Conservation (phyloP, 2,113 vertebrate species). For the Perca flavescens region DNA sequence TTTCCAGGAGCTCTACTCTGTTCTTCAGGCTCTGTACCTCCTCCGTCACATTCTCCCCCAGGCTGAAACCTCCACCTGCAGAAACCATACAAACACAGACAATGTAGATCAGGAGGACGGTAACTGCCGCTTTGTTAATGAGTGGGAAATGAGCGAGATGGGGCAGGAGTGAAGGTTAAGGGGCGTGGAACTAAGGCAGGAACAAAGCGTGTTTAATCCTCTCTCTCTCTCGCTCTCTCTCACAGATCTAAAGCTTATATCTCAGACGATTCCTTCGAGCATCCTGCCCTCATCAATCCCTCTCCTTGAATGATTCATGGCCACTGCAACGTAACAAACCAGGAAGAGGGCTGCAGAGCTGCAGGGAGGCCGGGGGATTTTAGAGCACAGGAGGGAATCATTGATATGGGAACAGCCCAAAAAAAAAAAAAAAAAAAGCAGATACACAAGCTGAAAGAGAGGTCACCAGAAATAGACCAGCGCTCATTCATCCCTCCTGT, state of each 20-base stretch:
- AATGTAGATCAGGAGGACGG: constrained; percentile 3
- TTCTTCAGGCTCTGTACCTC: constrained; percentile 87
- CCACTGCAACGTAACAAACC: constrained; percentile 6
- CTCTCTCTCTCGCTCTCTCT: not conserved
- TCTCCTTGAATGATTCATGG: constrained; percentile 43
- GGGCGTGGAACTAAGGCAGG: not conserved
- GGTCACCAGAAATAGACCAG: constrained; percentile 58
- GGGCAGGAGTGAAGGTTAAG: not conserved
- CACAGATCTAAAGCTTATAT: constrained; percentile 21
- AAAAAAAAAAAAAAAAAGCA: not conserved
- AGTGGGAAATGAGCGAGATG: not conserved
- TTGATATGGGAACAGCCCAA: constrained; percentile 36
- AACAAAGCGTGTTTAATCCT: constrained; percentile 1
- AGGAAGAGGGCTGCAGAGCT: not conserved
- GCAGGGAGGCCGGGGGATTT: constrained; percentile 19
- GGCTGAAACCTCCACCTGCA: constrained; percentile 71
- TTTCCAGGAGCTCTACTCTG: constrained; percentile 90
- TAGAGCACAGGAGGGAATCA: constrained; percentile 13
- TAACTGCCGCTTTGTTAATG: not conserved
- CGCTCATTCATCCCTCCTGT: constrained; percentile 32
- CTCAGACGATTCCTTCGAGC: not conserved
- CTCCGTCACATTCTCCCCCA: constrained; percentile 80
- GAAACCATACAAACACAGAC: constrained; percentile 39
- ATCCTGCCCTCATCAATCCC: constrained; percentile 20
- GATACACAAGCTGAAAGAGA: constrained; percentile 36